phyloP scores from a whole-genome alignment of 2,113 vertebrate species.

The Eclectus roratus region DNA sequence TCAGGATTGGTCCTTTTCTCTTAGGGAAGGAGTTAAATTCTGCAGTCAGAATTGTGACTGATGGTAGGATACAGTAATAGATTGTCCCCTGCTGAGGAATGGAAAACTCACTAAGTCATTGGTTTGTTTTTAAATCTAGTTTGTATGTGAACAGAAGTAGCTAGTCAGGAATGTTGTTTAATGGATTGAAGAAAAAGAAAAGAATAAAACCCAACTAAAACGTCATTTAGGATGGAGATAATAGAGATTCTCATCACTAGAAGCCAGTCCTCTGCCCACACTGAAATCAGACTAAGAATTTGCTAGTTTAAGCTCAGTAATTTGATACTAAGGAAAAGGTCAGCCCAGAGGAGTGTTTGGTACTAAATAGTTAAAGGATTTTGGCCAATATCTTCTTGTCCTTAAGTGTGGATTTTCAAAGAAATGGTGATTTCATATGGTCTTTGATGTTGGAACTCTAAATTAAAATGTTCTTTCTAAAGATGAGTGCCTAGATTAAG shows the following conservation, averaged over 20 bases:
- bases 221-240: not conserved
- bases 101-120: not conserved
- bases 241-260: not conserved
- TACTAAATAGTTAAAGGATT: conserved; percentile 49
- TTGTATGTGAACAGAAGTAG: not conserved
- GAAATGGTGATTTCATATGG: conserved; percentile 12
- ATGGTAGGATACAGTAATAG: not conserved
- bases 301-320: not conserved
- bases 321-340: conserved; percentile 29
- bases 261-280: not conserved
- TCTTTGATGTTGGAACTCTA: conserved; percentile 36
- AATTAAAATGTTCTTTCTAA: conserved; percentile 55
- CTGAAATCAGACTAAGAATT: not conserved
- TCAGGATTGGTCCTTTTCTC: not conserved
- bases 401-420: conserved; percentile 38
- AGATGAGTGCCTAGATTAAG: conserved; percentile 45
- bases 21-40: not conserved
- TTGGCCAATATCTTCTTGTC: conserved; percentile 2
- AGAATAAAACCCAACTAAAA: not conserved
- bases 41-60: not conserved
- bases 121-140: not conserved
- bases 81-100: not conserved
- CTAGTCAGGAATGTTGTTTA: not conserved
- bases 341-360: conserved; percentile 11
- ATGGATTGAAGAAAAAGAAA: not conserved